Conservation (phyloP, 35 echinoderm and acorn worm genomes). For the Nesometra sesokonis region DNA sequence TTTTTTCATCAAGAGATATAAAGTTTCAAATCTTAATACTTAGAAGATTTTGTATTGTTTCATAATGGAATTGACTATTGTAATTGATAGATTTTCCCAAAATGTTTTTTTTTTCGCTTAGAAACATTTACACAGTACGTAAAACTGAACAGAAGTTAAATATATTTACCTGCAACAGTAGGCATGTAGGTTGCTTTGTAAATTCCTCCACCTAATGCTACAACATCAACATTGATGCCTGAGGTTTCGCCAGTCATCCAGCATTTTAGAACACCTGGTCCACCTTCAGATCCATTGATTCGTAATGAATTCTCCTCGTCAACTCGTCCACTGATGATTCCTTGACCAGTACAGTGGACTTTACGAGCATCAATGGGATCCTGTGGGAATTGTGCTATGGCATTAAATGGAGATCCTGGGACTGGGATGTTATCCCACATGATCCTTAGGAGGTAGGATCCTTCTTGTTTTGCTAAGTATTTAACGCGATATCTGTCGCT, state of each 20-base stretch:
- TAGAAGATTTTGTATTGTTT: no score
- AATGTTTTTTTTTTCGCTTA: no score
- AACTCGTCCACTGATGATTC: slow-evolving; percentile 36
- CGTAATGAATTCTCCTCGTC: slow-evolving; percentile 45
- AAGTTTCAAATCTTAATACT: no score
- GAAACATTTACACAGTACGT: no score
- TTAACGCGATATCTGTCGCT: neutral
- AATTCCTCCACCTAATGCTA: neutral
- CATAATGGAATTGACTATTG: no score
- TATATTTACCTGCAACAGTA: neutral
- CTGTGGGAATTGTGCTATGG: slow-evolving; percentile 28
- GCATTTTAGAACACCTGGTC: slow-evolving; percentile 36
- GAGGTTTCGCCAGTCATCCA: neutral
- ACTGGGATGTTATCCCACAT: slow-evolving; percentile 34
- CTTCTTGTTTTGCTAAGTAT: slow-evolving; percentile 8
- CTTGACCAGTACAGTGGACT: slow-evolving; percentile 39
- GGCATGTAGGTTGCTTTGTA: neutral
- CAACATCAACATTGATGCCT: neutral
- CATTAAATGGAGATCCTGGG: slow-evolving; percentile 61
- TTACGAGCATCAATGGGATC: slow-evolving; percentile 67
- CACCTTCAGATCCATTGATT: slow-evolving; percentile 66
- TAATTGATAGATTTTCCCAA: no score
- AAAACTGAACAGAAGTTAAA: no score
- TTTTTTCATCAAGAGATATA: no score
- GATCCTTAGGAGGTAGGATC: slow-evolving; percentile 34